A percentile compares a stretch with the other conserved stretches of the same genome.
phyloP scores from a whole-genome alignment of 2,797 vertebrate genomes.

The Intellagama lesueurii region DNA sequence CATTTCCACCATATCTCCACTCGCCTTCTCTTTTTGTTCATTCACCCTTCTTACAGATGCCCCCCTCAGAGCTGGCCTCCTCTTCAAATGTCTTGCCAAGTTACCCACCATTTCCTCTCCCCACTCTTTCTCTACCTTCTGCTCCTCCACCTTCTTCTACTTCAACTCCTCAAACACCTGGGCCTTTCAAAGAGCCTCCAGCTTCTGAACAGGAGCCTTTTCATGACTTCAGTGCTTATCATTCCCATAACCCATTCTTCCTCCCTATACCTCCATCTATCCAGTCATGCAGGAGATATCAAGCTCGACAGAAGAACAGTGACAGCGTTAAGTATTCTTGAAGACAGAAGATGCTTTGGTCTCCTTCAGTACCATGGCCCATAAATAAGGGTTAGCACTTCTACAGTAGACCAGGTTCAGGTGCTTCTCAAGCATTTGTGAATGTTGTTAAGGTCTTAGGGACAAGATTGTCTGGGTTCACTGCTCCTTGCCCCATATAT shows the following conservation, averaged over 20 bases:
- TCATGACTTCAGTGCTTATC: neutral
- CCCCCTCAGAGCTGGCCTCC: neutral
- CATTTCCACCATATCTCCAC: constrained; percentile 2
- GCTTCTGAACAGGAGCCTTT: neutral
- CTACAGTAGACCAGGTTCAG: constrained; percentile 1
- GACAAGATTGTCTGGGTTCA: neutral
- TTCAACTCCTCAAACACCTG: neutral
- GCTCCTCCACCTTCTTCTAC: neutral
- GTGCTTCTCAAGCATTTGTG: neutral
- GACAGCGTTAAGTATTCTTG: constrained; percentile 9
- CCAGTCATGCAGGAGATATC: constrained; percentile 15
- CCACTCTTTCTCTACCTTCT: neutral
- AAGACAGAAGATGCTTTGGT: constrained; percentile 22
- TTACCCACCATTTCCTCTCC: accelerated
- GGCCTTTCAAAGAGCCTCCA: accelerated
- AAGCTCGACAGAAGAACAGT: neutral
- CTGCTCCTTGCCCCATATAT: neutral
- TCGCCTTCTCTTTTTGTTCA: neutral
- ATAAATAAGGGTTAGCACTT: neutral
- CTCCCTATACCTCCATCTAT: neutral
- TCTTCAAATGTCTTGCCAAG: too few species aligned
- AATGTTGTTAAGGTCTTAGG: neutral
- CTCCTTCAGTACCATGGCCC: neutral
- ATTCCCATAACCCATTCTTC: constrained; percentile 42
- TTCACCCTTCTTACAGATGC: neutral